These are phyloP conservation scores for Heliconius sara DNA, from an alignment of 2,888 invertebrate genomes.

Conservation along the genomic window DNA sequence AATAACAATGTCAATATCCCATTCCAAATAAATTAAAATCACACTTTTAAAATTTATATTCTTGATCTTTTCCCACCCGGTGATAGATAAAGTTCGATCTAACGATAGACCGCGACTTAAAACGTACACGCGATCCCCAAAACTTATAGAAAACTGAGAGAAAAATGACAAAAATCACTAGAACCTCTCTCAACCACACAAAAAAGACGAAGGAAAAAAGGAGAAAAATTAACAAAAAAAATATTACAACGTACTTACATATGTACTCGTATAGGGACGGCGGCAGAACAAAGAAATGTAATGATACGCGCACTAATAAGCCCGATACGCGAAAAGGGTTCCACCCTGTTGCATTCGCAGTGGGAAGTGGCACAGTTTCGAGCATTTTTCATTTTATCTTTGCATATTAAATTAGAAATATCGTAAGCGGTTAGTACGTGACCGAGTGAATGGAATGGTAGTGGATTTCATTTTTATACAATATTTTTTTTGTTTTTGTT, in stretches of 20 bases:
- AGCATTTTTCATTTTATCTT: neutral
- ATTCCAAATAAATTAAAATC: too few species aligned
- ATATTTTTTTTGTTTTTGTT: neutral
- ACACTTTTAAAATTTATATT: too few species aligned
- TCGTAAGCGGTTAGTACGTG: neutral
- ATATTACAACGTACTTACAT: neutral
- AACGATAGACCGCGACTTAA: neutral
- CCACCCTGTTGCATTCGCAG: constrained; percentile 19
- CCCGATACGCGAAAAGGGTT: constrained; percentile 23
- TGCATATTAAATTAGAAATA: neutral
- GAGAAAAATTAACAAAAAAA: neutral
- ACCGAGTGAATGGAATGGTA: neutral
- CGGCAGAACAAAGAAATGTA: constrained; percentile 29
- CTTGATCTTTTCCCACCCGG: neutral
- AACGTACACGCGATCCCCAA: neutral
- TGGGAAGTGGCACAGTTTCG: constrained; percentile 12
- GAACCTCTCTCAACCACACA: neutral
- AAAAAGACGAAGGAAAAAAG: neutral
- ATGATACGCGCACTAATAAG: constrained; percentile 31
- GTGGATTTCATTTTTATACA: neutral
- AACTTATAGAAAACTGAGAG: neutral
- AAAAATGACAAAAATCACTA: neutral
- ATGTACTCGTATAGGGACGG: neutral
- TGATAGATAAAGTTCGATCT: neutral
- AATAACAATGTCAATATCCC: too few species aligned